Base-by-base conservation (phyloP, 2,888 invertebrate genomes). In the Drosophila tripunctata region DNA sequence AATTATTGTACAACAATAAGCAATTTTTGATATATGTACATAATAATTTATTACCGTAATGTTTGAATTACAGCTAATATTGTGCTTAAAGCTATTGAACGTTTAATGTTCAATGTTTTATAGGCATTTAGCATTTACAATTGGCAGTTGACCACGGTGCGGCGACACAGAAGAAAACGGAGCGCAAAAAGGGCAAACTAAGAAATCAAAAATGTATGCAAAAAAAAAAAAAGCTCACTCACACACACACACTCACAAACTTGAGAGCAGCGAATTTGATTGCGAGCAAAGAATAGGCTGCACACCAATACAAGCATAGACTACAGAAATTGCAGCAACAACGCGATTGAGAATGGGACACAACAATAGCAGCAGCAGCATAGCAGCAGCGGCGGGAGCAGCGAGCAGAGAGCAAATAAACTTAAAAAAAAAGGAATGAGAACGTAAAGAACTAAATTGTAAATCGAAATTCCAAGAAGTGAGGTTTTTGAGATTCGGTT, bases 401-500 rank as follows among this genome's bases (percentile, higher is more conserved):
- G 67, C 51, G 61, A 47, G 36, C n/a, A 60, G 64, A 21, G 21
- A 21, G 3, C 71, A 67, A 73, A 63, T 57, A 71, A 76, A 72
- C 56, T 61, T 30, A 33, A 48, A 44, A 51, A 62, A 61, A 48
- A 56, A 62, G 63, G 52, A 75, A 70, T 69, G 66, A n/a, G n/a
- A 80, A 77, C 65, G 69, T 78, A 67, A 76, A 87, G 73, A 83
- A 69, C 78, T 79, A 84, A 82, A 82, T 82, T 82, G 81, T 84
- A 82, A 82, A 87, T 83, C 88, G 86, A 83, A 83, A 87, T 83
- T 83, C 83, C 88, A 82, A 79, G 83, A 87, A 83, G 65, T 72
- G 67, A 61, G 83, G 75, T 79, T 67, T 71, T 67, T 71, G 50
- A 74, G 79, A 76, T 78, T 75, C 65, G 66, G 51, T 43, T 51